Evolutionary conservation across 1,140 invertebrate species (phyloP), one percentile per base, ranked within the genome.

Genomic region (Leptinotarsa defecta): DNA sequence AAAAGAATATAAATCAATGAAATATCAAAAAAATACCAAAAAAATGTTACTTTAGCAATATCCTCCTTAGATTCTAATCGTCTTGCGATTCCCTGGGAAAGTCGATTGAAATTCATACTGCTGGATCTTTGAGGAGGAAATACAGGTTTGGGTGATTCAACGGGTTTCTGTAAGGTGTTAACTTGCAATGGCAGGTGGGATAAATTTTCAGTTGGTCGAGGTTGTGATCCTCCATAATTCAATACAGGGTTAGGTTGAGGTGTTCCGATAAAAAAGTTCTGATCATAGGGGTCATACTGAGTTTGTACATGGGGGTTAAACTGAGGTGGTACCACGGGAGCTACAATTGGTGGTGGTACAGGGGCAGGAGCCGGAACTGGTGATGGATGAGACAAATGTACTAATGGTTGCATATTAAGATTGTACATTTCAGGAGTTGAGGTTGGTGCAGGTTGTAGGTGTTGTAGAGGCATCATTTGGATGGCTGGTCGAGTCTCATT

Each of bases 261-360:
- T 63, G n/a, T 15, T 57, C 79, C 79, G 49, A 80, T 80, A 71
- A 80, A 80, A 68, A 80, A 80, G 49, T 65, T 77, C 57, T 78
- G 75, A 72, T 80, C 76, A 52, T 80, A 80, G 2, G 63, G 62
- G 19, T 73, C 73, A 64, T 73, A 75, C 43, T 73, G 49, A 15
- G 64, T 68, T 48, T 57, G 48, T n/a, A 61, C 19, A 62, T 68
- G 22, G 34, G 34, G 34, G 11, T 43, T 43, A 11, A 43, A 43
- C 49, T 48, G 68, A 65, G 73, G 65, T 13, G 49, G 49, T 11
- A 71, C 11, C 48, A 48, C 8, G 67, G 64, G 48, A 49, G 48
- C 19, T 20, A 20, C 20, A n/a, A 24, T 62, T 19, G 70, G 70
- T 48, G 70, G 61, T 17, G 52, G 71, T 24, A 71, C 70, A 20